These are phyloP conservation scores for Megalurothrips usitatus DNA, from an alignment of 2,888 invertebrate genomes.

Conservation along the genomic window DNA sequence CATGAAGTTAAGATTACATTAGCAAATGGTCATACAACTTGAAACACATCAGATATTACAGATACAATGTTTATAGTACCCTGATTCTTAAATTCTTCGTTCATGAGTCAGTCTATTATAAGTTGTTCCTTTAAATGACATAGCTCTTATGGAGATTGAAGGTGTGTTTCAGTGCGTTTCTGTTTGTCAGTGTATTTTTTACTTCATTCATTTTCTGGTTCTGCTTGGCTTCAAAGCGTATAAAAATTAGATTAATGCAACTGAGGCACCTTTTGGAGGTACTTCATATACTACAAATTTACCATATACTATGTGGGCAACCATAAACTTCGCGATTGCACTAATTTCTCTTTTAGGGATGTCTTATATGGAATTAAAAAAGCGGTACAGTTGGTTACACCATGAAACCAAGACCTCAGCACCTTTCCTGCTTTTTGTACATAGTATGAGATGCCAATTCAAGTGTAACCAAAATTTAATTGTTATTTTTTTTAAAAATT, in stretches of 20 bases:
- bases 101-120: too few species aligned
- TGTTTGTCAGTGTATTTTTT: not conserved
- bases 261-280: not conserved
- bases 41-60: not conserved
- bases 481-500: not conserved
- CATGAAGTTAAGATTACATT: not conserved
- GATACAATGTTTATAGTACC: too few species aligned
- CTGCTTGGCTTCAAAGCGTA: not conserved
- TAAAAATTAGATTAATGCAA: not conserved
- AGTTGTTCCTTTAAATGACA: too few species aligned
- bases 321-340: too few species aligned
- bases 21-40: not conserved
- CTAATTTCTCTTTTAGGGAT: too few species aligned
- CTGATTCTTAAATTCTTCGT: too few species aligned
- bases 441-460: not conserved
- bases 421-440: not conserved
- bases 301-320: too few species aligned
- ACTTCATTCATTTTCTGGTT: not conserved
- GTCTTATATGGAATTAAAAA: not conserved
- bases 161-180: too few species aligned
- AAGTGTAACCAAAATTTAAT: not conserved
- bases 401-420: conserved; percentile 11
- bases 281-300: too few species aligned
- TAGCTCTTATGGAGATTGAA: too few species aligned
- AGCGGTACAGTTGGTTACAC: conserved; percentile 12